Base-by-base conservation (phyloP, 1,140 invertebrate genomes). In the Rhyzopertha dominica region DNA sequence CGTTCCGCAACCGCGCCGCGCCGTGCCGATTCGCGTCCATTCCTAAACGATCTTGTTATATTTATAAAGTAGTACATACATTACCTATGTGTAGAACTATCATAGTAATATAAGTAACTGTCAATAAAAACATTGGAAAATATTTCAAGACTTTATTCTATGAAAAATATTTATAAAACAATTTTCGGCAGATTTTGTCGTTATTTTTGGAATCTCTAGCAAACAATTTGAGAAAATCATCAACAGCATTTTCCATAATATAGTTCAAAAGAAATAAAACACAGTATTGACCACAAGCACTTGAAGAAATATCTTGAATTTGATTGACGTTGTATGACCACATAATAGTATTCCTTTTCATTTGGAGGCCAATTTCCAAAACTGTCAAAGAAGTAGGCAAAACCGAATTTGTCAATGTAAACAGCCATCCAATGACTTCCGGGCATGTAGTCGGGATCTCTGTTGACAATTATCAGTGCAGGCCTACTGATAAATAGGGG, bases 351-450 rank as follows among this genome's bases (percentile, higher is more conserved):
- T n/a, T n/a, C n/a, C n/a, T n/a, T 37, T 7, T 37, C 25, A 1
- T 1, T 5, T 1, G 12, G 35, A 3, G 35, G 35, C 16, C 13
- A n/a, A 16, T 18, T 18, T 37, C 35, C 17, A 37, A 37, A 37
- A 37, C 35, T 37, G 18, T 37, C 35, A 10, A 37, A 37, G 10
- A 37, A 37, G 14, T 37, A 37, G n/a, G 35, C 35, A 10, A 37
- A 37, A 19, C 16, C 18, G 18, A 5, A 37, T 13, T 18, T 19
- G 18, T 37, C 35, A 18, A 37, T 37, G 18, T 37, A 37, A 8
- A 37, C 10, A 18, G 16, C 16, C 16, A 37, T 22, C 35, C 35
- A 37, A 37, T 37, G 35, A 37, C 17, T 37, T 4, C 35, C 35
- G 3, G 35, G 35, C 16, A 37, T 18, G 14, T 37, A 37, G 14